phyloP scores from a whole-genome alignment of 1,140 invertebrate genomes.

The Phthorimaea operculella region DNA sequence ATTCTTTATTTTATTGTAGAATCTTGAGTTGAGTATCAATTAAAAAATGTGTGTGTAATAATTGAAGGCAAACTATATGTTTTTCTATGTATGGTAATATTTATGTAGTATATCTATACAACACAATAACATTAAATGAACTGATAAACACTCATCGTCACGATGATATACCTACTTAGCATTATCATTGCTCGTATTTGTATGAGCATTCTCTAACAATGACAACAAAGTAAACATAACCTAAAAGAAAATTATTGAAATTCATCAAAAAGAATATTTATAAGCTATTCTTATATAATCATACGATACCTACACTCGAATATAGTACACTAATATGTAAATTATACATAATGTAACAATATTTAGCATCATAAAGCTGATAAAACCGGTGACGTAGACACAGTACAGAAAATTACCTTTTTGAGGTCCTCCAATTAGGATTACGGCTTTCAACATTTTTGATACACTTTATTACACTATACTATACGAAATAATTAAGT shows the following conservation, averaged over 20 bases:
- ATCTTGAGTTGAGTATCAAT: no score
- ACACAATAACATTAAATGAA: background rate
- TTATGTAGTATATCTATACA: background rate
- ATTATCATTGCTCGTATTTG: background rate
- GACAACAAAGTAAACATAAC: background rate
- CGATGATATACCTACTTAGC: no score
- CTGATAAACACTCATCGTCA: background rate
- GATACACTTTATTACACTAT: no score
- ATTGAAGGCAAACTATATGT: background rate
- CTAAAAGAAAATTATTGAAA: background rate
- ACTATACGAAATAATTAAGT: no score
- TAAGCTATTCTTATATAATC: background rate
- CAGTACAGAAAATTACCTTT: conserved; percentile 70
- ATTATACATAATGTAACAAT: background rate
- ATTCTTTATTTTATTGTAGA: no score
- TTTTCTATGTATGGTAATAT: background rate
- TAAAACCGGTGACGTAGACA: conserved; percentile 34
- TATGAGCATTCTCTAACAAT: background rate
- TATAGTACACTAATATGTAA: background rate
- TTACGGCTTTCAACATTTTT: conserved; percentile 79
- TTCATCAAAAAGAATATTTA: background rate
- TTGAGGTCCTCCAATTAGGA: conserved; percentile 80
- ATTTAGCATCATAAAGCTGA: background rate
- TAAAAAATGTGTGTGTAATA: no score
- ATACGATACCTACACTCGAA: no score